Evolutionary conservation across 2,113 vertebrate species (phyloP), one percentile per base, ranked within the genome.

Genomic region (Psophia crepitans): DNA sequence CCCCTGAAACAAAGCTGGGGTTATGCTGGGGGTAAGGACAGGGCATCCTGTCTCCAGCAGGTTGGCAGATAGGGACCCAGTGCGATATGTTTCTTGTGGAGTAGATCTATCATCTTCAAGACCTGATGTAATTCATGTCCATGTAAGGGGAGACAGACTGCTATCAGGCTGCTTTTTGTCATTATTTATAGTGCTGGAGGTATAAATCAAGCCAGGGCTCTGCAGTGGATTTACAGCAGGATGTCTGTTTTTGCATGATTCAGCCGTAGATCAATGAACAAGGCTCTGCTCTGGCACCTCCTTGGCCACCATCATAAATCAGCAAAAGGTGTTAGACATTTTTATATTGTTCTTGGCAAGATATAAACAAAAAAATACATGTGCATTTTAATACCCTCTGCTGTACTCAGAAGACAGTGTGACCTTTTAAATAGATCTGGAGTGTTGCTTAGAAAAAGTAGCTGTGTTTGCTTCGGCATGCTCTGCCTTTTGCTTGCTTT

Each of bases 311-410:
- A 43, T 19, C 77, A 86, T 81, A 95, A 92, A 96, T 93, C 93
- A 94, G 56, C 43, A 66, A 68, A 90, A 96, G 92, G 68, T 75
- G 76, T 61, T 86, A 81, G 80, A 86, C 92, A 60, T 78, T 95
- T 96, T 93, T 66, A 89, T 89, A 86, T 90, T 92, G 79, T 92
- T 95, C 86, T 95, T 95, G 95, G 88, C 88, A 87, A 94, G 86
- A 60, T n/a, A 86, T 4, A 91, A 86, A 86, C 39, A 84, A 83
- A 89, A 83, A 88, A 92, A 63, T 43, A 77, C 48, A 39, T 7
- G 32, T 89, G 56, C 43, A 68, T 95, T 78, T 84, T 94, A 88
- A 78, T 88, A 78, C 14, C 41, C 20, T 81, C 39, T 89, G 78
- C 83, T 48, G 64, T 80, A 35, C 58, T 51, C 8, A 19, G 71